Base-by-base conservation (phyloP, 2,113 vertebrate genomes). In the Verasper variegatus region DNA sequence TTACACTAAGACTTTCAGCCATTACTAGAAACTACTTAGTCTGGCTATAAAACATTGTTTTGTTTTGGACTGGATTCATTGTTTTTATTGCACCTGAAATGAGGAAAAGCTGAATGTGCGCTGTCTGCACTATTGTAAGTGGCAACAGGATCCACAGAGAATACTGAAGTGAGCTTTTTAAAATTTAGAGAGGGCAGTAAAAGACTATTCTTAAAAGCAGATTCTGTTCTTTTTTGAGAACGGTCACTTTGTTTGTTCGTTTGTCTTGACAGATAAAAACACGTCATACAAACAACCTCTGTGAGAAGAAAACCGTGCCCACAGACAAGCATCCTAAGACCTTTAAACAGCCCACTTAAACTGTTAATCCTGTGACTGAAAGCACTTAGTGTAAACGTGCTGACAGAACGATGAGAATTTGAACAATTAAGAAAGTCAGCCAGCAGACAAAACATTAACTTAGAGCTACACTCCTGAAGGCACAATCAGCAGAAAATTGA, bases 51-150 rank as follows among this genome's bases (percentile, higher is more conserved):
- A 82, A 77, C 59, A 68, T 71, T 88, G 85, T 74, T 81, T 71
- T 84, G 67, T 82, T 86, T 80, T 81, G 70, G 74, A 82, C 73
- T 69, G 68, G 55, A 81, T 80, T 86, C 59, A 71, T 74, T 69
- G 66, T 61, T 90, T 90, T 89, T 78, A 89, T 71, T 81, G 69
- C 40, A 73, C 66, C 76, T 79, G 63, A 74, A 84, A 77, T 52
- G 58, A 75, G 23, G 35, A 55, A 37, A 54, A 23, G 60, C 67
- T 66, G 18, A 89, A 78, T 78, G 65, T 81, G 78, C 78, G 74
- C 45, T 10, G 65, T 86, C 74, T 74, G 81, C 62, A 83, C 42
- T 76, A 76, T 8, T 83, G 56, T 26, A 76, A 82, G 62, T 59
- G 68, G 63, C 55, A 74, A 63, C 14, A n/a, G 42, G 55, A 81